phyloP scores from a whole-genome alignment of 2,797 vertebrate species.

The Lindbergichthys nudifrons region DNA sequence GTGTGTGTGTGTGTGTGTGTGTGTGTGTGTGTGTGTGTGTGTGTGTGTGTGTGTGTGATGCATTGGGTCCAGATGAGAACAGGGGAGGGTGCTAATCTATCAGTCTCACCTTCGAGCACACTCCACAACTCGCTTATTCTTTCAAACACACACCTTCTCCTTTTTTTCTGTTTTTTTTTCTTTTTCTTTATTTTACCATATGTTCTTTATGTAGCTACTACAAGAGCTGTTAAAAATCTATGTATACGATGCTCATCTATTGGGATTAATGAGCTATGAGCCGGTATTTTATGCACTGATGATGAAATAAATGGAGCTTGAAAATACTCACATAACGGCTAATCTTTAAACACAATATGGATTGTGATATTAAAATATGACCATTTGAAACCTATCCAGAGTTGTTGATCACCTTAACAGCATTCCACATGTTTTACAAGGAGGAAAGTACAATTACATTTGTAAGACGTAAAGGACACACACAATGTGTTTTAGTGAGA shows the following conservation, averaged over 20 bases:
- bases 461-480: too few species aligned
- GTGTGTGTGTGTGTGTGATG: conserved; percentile 53
- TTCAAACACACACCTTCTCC: conserved; percentile 10
- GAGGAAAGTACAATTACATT: too few species aligned
- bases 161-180: background rate
- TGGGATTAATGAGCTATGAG: background rate
- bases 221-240: too few species aligned
- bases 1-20: conserved; percentile 38
- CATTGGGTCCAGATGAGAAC: conserved; percentile 54
- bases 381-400: too few species aligned
- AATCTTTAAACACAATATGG: background rate
- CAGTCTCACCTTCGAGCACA: conserved; percentile 60
- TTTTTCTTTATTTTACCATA: too few species aligned
- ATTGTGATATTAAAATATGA: background rate
- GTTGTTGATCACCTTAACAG: too few species aligned
- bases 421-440: too few species aligned
- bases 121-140: conserved; percentile 40
- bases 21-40: conserved; percentile 35
- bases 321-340: background rate
- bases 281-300: background rate
- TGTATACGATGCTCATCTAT: background rate
- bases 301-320: background rate
- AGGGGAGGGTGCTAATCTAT: conserved; percentile 57
- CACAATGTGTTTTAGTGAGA: too few species aligned
- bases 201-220: background rate